These are phyloP conservation scores for Pterobdella sp. DNA, from an alignment of 2,888 invertebrate species.

Conservation along the genomic window DNA sequence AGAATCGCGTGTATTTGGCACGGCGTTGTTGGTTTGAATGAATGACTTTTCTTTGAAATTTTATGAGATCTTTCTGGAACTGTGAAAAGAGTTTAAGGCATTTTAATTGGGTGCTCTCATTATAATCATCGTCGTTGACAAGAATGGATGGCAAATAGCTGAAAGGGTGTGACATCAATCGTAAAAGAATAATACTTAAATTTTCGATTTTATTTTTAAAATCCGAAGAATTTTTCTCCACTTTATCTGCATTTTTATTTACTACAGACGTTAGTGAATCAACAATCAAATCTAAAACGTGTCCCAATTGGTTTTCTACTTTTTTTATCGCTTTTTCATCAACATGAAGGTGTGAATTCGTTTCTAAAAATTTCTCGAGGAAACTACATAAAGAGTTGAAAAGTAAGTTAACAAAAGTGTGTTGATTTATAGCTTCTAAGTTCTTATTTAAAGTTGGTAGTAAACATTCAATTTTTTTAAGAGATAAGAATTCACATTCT, in stretches of 20 bases:
- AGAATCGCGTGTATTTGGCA: neutral
- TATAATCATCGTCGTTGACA: neutral
- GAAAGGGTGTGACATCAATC: conserved; percentile 17
- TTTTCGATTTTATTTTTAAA: neutral
- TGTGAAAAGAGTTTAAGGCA: conserved; percentile 17
- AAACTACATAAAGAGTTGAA: conserved; percentile 14
- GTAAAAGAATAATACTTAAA: conserved; percentile 17
- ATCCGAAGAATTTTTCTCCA: neutral
- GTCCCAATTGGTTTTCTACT: neutral
- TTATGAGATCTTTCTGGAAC: conserved; percentile 10
- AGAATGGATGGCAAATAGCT: neutral
- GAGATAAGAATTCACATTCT: neutral
- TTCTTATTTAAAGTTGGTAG: neutral
- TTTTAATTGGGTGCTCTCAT: conserved; percentile 4
- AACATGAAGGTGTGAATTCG: neutral
- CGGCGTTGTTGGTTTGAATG: neutral
- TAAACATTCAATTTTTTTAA: neutral
- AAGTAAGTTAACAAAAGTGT: neutral
- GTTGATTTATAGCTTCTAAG: neutral
- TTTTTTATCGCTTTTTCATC: neutral
- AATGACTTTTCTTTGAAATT: neutral
- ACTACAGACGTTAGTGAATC: neutral
- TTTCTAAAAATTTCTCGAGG: neutral
- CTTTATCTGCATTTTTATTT: neutral
- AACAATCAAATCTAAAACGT: neutral